These are phyloP conservation scores for Drosophila suzukii DNA, from an alignment of 1,140 invertebrate genomes.

Conservation along the genomic window DNA sequence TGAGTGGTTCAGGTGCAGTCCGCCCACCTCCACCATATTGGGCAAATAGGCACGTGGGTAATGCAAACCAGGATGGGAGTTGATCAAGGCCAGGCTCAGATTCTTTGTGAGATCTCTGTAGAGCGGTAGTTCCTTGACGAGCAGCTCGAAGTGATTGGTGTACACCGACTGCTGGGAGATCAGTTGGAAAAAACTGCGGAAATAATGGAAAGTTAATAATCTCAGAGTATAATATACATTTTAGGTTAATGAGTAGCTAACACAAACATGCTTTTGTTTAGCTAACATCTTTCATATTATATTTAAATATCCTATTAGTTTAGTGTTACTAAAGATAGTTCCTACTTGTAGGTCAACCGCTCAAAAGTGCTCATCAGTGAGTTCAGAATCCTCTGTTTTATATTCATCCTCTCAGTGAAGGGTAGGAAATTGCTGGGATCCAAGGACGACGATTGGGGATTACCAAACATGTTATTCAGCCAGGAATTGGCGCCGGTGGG, in stretches of 20 bases:
- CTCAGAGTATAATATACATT: too few species aligned
- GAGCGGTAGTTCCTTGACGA: conserved; percentile 77
- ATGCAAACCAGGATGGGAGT: conserved; percentile 87
- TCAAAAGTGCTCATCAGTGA: conserved; percentile 78
- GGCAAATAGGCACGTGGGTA: conserved; percentile 86
- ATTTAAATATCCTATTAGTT: too few species aligned
- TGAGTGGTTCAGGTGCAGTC: conserved; percentile 76
- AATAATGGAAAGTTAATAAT: background rate
- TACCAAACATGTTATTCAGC: conserved; percentile 87
- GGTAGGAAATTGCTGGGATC: conserved; percentile 86
- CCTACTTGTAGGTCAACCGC: conserved; percentile 72
- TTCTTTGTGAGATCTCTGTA: conserved; percentile 86
- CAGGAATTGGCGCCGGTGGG: conserved; percentile 87
- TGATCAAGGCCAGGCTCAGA: conserved; percentile 87
- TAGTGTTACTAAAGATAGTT: background rate
- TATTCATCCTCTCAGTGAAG: conserved; percentile 86
- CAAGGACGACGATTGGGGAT: conserved; percentile 87
- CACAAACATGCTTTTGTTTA: too few species aligned
- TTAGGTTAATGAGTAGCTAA: too few species aligned
- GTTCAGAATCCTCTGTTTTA: conserved; percentile 87
- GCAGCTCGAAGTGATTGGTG: conserved; percentile 71
- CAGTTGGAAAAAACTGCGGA: conserved; percentile 75
- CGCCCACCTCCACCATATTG: conserved; percentile 87
- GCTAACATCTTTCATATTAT: too few species aligned
- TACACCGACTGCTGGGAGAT: conserved; percentile 80